Conservation (phyloP, 2,888 invertebrate species). For the Calameuta filiformis region DNA sequence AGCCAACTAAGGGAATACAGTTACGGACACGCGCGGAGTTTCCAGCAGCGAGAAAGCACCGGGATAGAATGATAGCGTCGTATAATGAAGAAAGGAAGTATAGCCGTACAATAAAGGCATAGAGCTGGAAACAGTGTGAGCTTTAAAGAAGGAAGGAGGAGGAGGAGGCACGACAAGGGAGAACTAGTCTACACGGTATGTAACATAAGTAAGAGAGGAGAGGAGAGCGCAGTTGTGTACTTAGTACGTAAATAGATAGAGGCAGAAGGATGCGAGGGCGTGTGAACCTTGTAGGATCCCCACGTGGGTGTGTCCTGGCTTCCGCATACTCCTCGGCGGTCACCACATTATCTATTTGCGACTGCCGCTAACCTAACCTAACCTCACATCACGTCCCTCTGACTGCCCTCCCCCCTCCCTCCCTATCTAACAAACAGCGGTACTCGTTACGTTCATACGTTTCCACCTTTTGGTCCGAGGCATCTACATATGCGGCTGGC, state of each 20-base stretch:
- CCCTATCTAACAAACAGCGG: too few species aligned
- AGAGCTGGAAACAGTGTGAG: constrained; percentile 32
- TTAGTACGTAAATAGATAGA: constrained; percentile 41
- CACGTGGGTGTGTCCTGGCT: constrained; percentile 54
- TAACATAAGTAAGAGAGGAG: background rate
- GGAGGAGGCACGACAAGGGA: too few species aligned
- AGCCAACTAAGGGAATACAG: constrained; percentile 37
- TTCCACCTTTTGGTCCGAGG: too few species aligned
- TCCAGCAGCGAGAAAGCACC: constrained; percentile 14
- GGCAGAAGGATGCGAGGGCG: constrained; percentile 42
- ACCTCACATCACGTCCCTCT: too few species aligned
- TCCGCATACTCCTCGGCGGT: constrained; percentile 52
- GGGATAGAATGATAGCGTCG: constrained; percentile 12
- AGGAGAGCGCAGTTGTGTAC: constrained; percentile 11
- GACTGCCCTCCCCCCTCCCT: too few species aligned
- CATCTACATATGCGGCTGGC: too few species aligned
- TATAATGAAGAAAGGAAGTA: constrained; percentile 10
- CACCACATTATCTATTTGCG: constrained; percentile 37
- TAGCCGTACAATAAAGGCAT: constrained; percentile 8
- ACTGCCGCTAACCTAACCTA: background rate
- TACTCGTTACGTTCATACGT: too few species aligned
- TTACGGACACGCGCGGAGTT: constrained; percentile 22
- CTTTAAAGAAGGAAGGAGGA: too few species aligned
- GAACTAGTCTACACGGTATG: too few species aligned
- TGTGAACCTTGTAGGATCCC: constrained; percentile 46